These are phyloP conservation scores for Sander vitreus DNA, from an alignment of 2,113 vertebrate genomes.

Conservation along the genomic window DNA sequence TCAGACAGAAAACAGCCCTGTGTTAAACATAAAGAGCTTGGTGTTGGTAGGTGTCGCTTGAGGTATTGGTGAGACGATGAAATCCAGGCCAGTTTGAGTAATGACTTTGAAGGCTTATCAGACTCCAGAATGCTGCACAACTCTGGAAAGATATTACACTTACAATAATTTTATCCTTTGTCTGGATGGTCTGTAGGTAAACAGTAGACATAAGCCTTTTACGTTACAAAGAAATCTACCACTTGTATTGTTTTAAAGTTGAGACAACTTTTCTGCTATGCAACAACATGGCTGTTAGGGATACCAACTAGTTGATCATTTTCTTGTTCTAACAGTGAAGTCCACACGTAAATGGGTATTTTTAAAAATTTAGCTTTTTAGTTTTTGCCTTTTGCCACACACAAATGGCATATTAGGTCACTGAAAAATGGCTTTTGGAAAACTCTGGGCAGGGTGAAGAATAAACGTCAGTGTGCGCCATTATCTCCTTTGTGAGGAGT, in stretches of 20 bases:
- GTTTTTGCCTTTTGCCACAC: too few relatives aligned
- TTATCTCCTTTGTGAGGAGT: too few relatives aligned
- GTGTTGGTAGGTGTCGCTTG: background rate
- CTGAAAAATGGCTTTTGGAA: too few relatives aligned
- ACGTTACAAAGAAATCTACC: background rate
- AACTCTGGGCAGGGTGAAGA: too few relatives aligned
- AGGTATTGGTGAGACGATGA: background rate
- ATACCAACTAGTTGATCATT: background rate
- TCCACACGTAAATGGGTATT: too few relatives aligned
- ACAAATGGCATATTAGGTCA: too few relatives aligned
- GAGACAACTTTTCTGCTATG: background rate
- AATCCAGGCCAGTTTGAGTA: background rate
- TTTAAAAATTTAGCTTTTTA: too few relatives aligned
- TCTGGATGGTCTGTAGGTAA: background rate
- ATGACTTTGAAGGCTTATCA: background rate
- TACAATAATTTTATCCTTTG: background rate
- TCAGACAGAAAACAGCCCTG: background rate
- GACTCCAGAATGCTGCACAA: background rate
- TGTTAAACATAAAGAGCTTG: background rate
- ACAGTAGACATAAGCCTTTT: background rate
- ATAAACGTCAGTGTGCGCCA: too few relatives aligned
- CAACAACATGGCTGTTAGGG: background rate
- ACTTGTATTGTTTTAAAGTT: background rate
- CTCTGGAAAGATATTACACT: background rate
- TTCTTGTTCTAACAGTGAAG: background rate